Conservation (phyloP, 2,888 invertebrate species). For the Phasia obesa region DNA sequence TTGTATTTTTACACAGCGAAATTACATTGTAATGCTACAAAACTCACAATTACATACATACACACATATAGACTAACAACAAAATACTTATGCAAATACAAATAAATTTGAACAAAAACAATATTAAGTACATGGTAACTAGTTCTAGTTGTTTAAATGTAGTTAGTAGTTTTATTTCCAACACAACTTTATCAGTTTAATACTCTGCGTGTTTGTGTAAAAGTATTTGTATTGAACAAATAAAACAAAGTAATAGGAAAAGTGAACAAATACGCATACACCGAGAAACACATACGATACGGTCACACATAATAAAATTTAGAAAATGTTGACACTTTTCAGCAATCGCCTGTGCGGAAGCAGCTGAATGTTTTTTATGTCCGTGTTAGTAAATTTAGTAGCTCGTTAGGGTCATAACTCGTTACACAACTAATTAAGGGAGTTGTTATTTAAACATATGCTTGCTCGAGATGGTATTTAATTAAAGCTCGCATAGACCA, state of each 20-base stretch:
- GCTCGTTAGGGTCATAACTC: background rate
- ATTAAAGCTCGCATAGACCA: too few species aligned
- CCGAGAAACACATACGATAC: background rate
- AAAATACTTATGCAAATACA: too few species aligned
- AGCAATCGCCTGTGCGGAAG: background rate
- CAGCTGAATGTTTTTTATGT: background rate
- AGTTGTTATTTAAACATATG: background rate
- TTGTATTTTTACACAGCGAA: too few species aligned
- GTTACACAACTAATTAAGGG: background rate
- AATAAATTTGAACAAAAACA: too few species aligned
- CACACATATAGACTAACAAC: too few species aligned
- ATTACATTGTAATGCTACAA: too few species aligned
- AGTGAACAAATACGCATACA: background rate
- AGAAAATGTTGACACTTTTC: slow-evolving; percentile 16
- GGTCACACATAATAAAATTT: background rate
- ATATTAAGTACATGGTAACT: background rate
- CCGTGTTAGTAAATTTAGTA: background rate
- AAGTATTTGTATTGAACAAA: background rate
- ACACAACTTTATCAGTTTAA: background rate
- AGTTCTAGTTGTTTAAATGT: background rate
- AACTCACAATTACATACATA: too few species aligned
- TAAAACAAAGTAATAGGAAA: background rate
- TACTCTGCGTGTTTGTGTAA: background rate
- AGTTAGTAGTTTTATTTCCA: slow-evolving; percentile 26
- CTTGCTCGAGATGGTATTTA: background rate